A percentile compares a stretch with the other conserved stretches of the same genome.
Evolutionary conservation across 1,140 invertebrate genomes (phyloP).

Genomic region (Apis florea): DNA sequence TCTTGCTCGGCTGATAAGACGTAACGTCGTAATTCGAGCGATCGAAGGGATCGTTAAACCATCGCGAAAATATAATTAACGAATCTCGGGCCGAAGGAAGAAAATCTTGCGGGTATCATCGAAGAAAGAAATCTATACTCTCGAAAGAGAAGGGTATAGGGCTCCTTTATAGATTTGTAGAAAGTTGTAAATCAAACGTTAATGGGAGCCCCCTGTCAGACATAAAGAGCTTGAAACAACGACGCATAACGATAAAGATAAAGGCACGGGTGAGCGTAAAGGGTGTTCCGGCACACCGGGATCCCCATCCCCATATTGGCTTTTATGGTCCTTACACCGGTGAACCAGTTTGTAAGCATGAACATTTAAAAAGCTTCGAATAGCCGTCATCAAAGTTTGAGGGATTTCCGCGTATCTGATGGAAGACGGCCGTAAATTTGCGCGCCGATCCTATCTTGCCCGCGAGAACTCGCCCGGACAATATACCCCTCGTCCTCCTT

Average conservation of each 20-base stretch:
- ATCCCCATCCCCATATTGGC: constrained; percentile 41
- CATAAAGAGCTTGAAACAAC: constrained; percentile 80
- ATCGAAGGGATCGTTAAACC: no score
- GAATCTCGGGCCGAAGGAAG: neutral
- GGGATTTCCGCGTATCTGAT: constrained; percentile 51
- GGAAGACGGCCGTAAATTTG: constrained; percentile 47
- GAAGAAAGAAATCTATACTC: constrained; percentile 63
- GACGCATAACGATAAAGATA: constrained; percentile 80
- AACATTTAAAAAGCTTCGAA: constrained; percentile 49
- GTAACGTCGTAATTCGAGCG: no score
- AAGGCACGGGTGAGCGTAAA: constrained; percentile 64
- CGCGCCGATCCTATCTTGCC: constrained; percentile 38
- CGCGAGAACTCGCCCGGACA: neutral
- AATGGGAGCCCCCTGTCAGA: constrained; percentile 77
- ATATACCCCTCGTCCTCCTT: constrained; percentile 1
- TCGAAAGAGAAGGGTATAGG: constrained; percentile 49
- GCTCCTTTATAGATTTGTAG: constrained; percentile 80
- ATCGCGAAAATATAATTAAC: no score
- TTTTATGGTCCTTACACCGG: constrained; percentile 58
- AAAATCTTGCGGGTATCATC: constrained; percentile 7
- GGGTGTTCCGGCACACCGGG: constrained; percentile 47
- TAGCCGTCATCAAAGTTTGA: constrained; percentile 52
- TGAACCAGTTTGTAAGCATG: constrained; percentile 65
- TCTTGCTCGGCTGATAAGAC: no score
- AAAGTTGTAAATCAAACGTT: constrained; percentile 81